Percentiles rank a stretch among this genome's conserved stretches.
Conservation (phyloP, 2,797 vertebrate species). For the Sus cebifrons region DNA sequence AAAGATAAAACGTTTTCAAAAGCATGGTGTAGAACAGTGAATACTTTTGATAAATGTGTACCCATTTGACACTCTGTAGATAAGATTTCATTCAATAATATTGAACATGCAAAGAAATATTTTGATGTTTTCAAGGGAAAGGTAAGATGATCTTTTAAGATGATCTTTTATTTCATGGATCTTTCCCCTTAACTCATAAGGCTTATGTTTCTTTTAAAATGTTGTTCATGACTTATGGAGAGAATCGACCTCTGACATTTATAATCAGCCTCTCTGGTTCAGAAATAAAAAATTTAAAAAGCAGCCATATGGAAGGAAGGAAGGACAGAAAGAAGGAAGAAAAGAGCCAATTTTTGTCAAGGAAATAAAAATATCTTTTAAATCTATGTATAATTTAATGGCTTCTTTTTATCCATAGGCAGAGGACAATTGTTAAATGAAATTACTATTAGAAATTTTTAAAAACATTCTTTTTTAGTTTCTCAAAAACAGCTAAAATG, state of each 20-base stretch:
- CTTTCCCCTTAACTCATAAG: neutral
- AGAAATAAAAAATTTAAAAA: slow-evolving; percentile 40
- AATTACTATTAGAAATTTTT: neutral
- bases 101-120: slow-evolving; percentile 16
- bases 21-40: neutral
- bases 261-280: neutral
- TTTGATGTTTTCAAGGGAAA: slow-evolving; percentile 41
- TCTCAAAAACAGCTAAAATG: neutral
- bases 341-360: neutral
- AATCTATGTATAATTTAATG: neutral
- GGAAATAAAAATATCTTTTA: neutral
- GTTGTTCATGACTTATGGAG: neutral
- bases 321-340: neutral
- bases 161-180: neutral
- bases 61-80: neutral
- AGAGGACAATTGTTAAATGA: slow-evolving; percentile 23
- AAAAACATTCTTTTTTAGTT: neutral
- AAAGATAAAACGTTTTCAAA: slow-evolving; percentile 44
- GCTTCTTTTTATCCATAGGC: neutral
- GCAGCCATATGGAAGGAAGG: neutral
- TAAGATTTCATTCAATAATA: slow-evolving; percentile 11
- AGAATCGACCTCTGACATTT: neutral
- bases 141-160: neutral
- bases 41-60: neutral
- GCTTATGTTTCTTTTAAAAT: slow-evolving; percentile 5